These are phyloP conservation scores for Diglossa cyanea DNA, from an alignment of 2,797 vertebrate genomes.

Conservation along the genomic window DNA sequence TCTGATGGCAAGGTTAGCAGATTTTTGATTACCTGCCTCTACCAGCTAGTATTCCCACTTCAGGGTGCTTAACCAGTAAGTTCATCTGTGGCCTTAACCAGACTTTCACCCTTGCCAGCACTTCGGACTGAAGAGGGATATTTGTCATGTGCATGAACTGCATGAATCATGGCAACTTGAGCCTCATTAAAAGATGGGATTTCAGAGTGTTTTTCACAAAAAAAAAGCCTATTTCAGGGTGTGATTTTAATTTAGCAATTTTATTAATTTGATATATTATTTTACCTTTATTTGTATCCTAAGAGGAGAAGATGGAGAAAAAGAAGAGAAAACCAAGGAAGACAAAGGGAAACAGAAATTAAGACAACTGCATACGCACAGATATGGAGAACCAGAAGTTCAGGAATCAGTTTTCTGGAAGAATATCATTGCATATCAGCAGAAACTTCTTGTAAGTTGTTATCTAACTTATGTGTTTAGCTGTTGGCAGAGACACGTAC, in stretches of 20 bases:
- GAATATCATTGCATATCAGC: slow-evolving; percentile 93
- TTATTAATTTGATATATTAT: background rate
- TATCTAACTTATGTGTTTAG: background rate
- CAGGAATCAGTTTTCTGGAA: slow-evolving; percentile 95
- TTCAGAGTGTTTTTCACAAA: background rate
- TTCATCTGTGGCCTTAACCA: background rate
- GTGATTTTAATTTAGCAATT: background rate
- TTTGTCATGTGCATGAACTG: background rate
- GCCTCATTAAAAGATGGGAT: background rate
- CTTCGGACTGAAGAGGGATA: background rate
- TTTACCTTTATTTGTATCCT: slow-evolving; percentile 16
- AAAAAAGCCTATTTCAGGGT: background rate
- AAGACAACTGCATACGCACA: slow-evolving; percentile 79
- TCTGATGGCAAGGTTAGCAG: background rate
- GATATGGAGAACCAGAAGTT: slow-evolving; percentile 86
- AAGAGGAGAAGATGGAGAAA: slow-evolving; percentile 84
- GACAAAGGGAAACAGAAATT: slow-evolving; percentile 84
- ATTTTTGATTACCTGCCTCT: background rate
- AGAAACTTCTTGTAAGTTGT: slow-evolving; percentile 88
- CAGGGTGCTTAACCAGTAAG: background rate
- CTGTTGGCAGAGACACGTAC: background rate
- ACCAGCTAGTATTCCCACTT: background rate
- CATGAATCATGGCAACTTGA: background rate
- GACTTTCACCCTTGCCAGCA: background rate
- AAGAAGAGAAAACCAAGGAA: slow-evolving; percentile 81